These are phyloP conservation scores for Gallinago jamesoni DNA, from an alignment of 2,113 vertebrate species.

Conservation along the genomic window DNA sequence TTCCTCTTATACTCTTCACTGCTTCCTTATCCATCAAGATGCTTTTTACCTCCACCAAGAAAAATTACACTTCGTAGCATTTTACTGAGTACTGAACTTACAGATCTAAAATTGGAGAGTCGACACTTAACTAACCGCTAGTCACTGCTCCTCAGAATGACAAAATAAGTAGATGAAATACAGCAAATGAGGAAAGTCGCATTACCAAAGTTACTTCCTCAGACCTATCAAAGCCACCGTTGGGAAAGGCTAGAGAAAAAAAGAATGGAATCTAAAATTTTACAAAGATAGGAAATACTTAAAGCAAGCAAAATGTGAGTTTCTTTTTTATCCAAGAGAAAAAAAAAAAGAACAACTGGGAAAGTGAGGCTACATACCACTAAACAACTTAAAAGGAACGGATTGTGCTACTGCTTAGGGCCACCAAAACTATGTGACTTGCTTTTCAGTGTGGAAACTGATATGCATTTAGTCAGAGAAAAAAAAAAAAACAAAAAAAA, in stretches of 20 bases:
- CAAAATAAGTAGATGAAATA: not conserved
- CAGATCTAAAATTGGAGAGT: not conserved
- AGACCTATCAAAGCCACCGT: not conserved
- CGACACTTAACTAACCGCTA: not conserved
- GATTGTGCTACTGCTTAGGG: not conserved
- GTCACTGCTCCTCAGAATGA: not conserved
- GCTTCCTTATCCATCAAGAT: not conserved
- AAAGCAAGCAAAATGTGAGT: not conserved
- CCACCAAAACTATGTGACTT: not conserved
- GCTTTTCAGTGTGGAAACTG: not conserved
- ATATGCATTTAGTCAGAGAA: not conserved
- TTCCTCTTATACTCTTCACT: not conserved
- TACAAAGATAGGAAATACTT: not conserved
- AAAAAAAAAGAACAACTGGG: not conserved
- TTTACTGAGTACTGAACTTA: not conserved
- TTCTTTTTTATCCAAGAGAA: not conserved
- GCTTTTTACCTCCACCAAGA: not conserved
- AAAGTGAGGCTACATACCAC: not conserved
- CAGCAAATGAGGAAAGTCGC: not conserved
- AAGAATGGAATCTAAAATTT: not conserved
- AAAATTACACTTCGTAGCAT: not conserved
- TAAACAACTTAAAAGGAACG: not conserved
- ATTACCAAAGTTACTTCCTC: conserved; percentile 26
- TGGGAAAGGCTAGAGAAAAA: not conserved
- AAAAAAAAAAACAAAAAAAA: not conserved